Evolutionary conservation across 2,113 vertebrate genomes (phyloP), one percentile per base, ranked within the genome.

Genomic region (Sylvilagus bachmani): DNA sequence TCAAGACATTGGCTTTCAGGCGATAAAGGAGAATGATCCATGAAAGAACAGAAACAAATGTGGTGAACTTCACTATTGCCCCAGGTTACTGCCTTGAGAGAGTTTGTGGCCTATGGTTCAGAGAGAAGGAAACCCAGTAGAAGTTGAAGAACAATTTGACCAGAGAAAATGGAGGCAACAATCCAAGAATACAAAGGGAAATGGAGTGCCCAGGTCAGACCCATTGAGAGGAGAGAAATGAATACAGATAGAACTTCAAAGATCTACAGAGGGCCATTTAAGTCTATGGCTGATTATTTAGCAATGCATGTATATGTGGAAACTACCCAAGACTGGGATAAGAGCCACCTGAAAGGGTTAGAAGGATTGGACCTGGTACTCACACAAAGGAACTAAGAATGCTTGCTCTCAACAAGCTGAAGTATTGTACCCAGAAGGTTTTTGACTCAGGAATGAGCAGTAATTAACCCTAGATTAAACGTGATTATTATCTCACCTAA

Each of bases 391-490:
- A 80, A 31, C 7, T 79, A 64, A 79, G 66, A 66, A 49, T 73
- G 58, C 75, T 58, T 86, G 2, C 58, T 73, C 31, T 86, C 75
- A 73, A 78, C 5, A 90, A 33, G 55, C 25, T 79, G 16, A 55
- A 86, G 6, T 73, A n/a, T 71, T 91, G 22, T 58, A 49, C 29
- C 44, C 66, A 74, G 75, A 74, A 86, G 0, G 10, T 87, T 81
- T 22, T 81, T 87, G 36, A 31, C 58, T 66, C 29, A 36, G 8
- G 67, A 74, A 75, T 81, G 75, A 81, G 69, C 9, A 33, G 81
- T 91, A 91, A 74, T 86, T 79, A 91, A 61, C 24, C 55, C 49
- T 86, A 61, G 14, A 75, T 49, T 55, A 79, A 74, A 80, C n/a
- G n/a, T 55, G 24, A 25, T 55, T 74, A 21, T 74, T 49, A 49